Evolutionary conservation across 1,140 invertebrate species (phyloP), one percentile per base, ranked within the genome.

Genomic region (Sycobia sp.): DNA sequence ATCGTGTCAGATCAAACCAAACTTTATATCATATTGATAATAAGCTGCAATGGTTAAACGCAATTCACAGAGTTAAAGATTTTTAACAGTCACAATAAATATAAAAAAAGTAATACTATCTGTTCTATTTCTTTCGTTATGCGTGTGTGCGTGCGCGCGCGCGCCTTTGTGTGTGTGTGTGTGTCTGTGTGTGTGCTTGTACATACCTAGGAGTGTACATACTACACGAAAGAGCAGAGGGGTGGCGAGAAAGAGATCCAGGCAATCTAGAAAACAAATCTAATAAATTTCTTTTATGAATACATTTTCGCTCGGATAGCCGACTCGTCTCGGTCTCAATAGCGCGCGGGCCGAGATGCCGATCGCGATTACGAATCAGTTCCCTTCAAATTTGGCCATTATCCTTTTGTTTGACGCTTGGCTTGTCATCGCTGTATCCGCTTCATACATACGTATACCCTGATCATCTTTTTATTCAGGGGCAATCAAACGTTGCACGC

Each of bases 361-460:
- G 22, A 62, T 54, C 41, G 36, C 51, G 34, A 49, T 20, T 14
- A 47, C 22, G 27, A 62, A 56, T 53, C 34, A 23, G 44, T 56
- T 50, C 44, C 38, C 20, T 22, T 54, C 11, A 32, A 53, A 53
- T 47, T 47, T 16, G 23, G 4, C 50, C 22, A 62, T 62, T 62
- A 44, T 62, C 32, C 51, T 29, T 22, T 61, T 4, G 9, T 62
- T 55, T 62, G 22, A 47, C 59, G 50, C 39, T 46, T 36, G 41
- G 39, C n/a, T 5, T 34, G 38, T 5, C 41, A 11, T 20, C 34
- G 10, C 34, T 29, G n/a, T 32, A 16, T 36, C 22, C 18, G 23
- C 13, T 47, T 11, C 29, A 32, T 32, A 32, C 29, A 32, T 11
- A 11, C n/a, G n/a, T n/a, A n/a, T n/a, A 32, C 29, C 29, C 29